Evolutionary conservation across 2,113 vertebrate species (phyloP), one percentile per base, ranked within the genome.

Genomic region (Microcebus murinus): DNA sequence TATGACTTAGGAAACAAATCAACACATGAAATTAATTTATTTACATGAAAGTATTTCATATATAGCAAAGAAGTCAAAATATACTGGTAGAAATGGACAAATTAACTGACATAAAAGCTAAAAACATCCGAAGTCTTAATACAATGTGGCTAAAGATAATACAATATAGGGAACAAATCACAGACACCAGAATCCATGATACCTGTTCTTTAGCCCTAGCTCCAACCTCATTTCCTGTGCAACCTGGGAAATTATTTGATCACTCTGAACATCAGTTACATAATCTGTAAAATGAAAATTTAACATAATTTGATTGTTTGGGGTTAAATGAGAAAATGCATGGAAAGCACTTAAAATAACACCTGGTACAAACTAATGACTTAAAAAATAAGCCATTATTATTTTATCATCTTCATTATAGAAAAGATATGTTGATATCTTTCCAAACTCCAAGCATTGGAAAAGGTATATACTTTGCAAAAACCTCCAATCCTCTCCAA

Each of bases 361-460:
- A 89, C 23, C 67, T 89, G 61, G 31, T 27, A 85, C 5, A 70
- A 2, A 59, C 20, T 12, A 83, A 90, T 27, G 36, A 67, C 17
- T 48, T 42, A 74, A 92, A 89, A 70, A n/a, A 61, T 31, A 77
- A 55, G 23, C 76, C 59, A 76, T 80, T 90, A 45, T 82, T 90
- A 48, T 61, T 95, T 61, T 84, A 63, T 65, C 45, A 52, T 39
- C 71, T 74, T 85, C 12, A 21, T 71, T 91, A 71, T 42, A 61
- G 50, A 82, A 94, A 57, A 95, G 20, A 59, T 17, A 79, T 50
- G 29, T 63, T 87, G 31, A 94, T 65, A 77, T 45, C 31, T 34
- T 94, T 96, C 23, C 15, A 94, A 89, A 81, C 85, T 48, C 45
- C 48, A 90, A 97, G 42, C 57, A 74, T 67, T 55, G 85, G n/a